Percentiles rank a stretch among this genome's conserved stretches.
Conservation (phyloP, 1,140 invertebrate species). For the Drosophila obscura region DNA sequence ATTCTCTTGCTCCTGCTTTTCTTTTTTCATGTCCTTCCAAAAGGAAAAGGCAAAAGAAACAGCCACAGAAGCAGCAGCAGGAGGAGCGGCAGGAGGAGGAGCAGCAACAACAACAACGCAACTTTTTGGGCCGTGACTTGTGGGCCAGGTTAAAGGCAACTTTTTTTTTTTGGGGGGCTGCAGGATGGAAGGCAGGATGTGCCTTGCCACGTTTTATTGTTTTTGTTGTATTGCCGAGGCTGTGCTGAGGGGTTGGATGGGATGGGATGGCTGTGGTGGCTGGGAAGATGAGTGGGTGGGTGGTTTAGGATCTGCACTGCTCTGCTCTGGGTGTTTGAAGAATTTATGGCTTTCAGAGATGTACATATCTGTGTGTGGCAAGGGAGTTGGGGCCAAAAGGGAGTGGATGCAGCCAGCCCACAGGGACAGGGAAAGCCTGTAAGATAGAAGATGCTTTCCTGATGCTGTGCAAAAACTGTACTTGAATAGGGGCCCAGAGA, state of each 20-base stretch:
- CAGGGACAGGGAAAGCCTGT: not conserved
- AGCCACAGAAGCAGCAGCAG: constrained; percentile 19
- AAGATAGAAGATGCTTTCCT: not conserved
- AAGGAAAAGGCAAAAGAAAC: constrained; percentile 37
- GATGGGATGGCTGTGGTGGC: no score
- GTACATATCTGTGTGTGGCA: constrained; percentile 67
- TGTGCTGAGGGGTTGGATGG: not conserved
- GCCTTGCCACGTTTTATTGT: constrained; percentile 75
- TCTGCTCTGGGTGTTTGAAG: constrained; percentile 65
- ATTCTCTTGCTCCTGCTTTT: not conserved
- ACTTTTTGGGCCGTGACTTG: constrained; percentile 68
- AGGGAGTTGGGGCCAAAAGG: constrained; percentile 37
- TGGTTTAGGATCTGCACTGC: constrained; percentile 69
- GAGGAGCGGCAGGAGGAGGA: constrained; percentile 25
- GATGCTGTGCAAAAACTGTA: constrained; percentile 25
- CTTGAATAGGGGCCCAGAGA: not conserved
- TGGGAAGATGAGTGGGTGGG: constrained; percentile 7
- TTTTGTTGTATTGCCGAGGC: constrained; percentile 74
- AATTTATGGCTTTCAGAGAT: constrained; percentile 83
- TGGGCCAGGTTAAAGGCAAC: constrained; percentile 63
- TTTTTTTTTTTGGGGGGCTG: constrained; percentile 3
- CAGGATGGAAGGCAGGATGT: constrained; percentile 46
- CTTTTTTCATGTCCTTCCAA: constrained; percentile 58
- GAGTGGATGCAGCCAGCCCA: not conserved
- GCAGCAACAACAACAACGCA: constrained; percentile 38